Evolutionary conservation across 1,140 invertebrate species (phyloP), one percentile per base, ranked within the genome.

Genomic region (Akabosia matsudoensis): DNA sequence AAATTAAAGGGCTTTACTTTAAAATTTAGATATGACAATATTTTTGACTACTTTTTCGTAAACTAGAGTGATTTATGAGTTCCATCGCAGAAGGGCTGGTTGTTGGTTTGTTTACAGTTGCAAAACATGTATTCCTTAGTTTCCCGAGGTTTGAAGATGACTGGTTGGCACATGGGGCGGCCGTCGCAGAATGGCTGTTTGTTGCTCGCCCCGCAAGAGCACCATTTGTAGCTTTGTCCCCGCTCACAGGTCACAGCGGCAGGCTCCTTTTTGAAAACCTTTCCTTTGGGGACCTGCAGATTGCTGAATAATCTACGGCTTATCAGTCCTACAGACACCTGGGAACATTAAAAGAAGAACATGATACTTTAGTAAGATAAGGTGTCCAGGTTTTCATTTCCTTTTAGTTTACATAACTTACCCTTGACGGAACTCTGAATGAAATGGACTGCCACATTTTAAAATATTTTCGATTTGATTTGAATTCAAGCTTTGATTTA

Each of bases 61-160:
- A 24, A 61, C n/a, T 61, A 61, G 7, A 61, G 54, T 7, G 13
- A 16, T 84, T 92, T 92, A 84, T 99, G 97, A 33, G 95, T 92
- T 33, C 97, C 97, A 88, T 99, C 97, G 88, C 97, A 99, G 84
- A 98, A 98, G 13, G 97, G 97, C 82, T 94, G 87, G 82, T 96
- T 93, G 56, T 89, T 88, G 1, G 96, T 97, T 84, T 98, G 96
- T 85, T 99, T 99, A 84, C 97, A 99, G 84, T 97, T 97, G 84
- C 97, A 99, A 1, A 99, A 86, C 94, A 95, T 98, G 84, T 97
- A 97, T 18, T 97, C 92, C 84, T 96, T 96, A 0, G 91, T 92
- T 86, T 97, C 91, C 67, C 90, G 89, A 0, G 97, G 94, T 80
- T 87, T 85, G 82, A 98, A 97, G 76, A 86, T 86, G 18, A 98